phyloP scores from a whole-genome alignment of 1,140 invertebrate species.

The Bombus polaris region DNA sequence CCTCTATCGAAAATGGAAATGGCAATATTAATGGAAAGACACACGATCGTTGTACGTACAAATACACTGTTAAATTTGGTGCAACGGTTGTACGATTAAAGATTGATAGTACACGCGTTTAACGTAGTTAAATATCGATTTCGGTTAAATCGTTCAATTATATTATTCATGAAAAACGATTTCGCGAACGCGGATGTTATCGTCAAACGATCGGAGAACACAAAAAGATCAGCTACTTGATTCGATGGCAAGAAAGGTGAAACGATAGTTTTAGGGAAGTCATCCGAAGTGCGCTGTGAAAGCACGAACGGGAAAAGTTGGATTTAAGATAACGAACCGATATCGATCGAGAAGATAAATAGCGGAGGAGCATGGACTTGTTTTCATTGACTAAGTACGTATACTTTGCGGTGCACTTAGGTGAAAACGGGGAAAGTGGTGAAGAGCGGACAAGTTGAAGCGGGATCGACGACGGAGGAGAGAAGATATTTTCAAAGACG shows the following conservation, averaged over 20 bases:
- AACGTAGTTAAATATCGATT: not conserved
- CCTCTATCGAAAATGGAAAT: not conserved
- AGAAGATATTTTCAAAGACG: slow-evolving; percentile 78
- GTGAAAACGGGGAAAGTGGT: slow-evolving; percentile 55
- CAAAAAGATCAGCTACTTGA: not conserved
- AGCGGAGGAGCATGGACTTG: slow-evolving; percentile 39
- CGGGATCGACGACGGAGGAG: slow-evolving; percentile 45
- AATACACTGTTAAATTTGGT: not conserved
- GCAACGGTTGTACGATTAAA: not conserved
- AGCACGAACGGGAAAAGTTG: slow-evolving; percentile 16
- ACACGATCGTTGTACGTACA: not conserved
- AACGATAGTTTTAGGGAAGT: slow-evolving; percentile 2
- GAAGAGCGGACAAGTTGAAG: slow-evolving; percentile 48
- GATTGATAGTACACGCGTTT: not conserved
- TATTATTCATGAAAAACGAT: slow-evolving; percentile 1
- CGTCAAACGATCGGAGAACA: not conserved
- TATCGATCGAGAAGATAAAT: slow-evolving; percentile 64
- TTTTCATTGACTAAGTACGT: slow-evolving; percentile 58
- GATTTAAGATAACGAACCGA: slow-evolving; percentile 58
- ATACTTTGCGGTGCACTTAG: slow-evolving; percentile 38
- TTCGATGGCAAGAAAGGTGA: not conserved
- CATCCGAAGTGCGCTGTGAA: not conserved
- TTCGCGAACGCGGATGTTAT: not conserved
- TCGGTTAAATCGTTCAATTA: not conserved
- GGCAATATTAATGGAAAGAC: not conserved